These are phyloP conservation scores for Barbus barbus DNA, from an alignment of 2,113 vertebrate genomes.

Conservation along the genomic window DNA sequence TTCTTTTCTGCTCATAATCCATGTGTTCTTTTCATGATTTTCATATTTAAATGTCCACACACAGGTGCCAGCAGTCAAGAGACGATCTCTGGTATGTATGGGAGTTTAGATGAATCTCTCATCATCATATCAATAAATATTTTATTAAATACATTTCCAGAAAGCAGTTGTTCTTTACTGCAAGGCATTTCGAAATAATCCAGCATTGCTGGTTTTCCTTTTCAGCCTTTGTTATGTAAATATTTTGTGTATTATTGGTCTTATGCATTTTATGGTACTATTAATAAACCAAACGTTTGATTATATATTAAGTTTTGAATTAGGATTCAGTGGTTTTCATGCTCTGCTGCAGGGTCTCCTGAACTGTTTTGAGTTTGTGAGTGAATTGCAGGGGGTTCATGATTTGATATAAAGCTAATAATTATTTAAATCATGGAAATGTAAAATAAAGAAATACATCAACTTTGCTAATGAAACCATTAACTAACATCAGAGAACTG, in stretches of 20 bases:
- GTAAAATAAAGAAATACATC: no score
- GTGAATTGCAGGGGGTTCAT: no score
- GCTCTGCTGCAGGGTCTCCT: no score
- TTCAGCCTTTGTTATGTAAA: not conserved
- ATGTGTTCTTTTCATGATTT: not conserved
- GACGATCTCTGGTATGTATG: conserved; percentile 28
- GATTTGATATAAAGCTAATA: no score
- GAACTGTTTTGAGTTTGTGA: no score
- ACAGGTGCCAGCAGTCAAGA: conserved; percentile 30
- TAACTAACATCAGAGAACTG: no score
- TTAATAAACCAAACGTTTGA: no score
- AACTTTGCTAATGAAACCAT: no score
- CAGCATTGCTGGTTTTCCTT: not conserved
- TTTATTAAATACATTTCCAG: not conserved
- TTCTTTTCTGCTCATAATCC: not conserved
- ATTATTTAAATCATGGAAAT: no score
- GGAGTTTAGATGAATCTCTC: no score
- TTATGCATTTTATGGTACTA: not conserved
- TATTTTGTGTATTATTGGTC: not conserved
- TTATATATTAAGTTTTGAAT: no score
- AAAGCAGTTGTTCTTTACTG: not conserved
- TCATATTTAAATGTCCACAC: not conserved
- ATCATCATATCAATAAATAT: not conserved
- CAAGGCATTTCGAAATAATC: not conserved
- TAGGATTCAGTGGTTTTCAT: no score